Conservation (phyloP, 2,113 vertebrate species). For the Ameiurus melas region DNA sequence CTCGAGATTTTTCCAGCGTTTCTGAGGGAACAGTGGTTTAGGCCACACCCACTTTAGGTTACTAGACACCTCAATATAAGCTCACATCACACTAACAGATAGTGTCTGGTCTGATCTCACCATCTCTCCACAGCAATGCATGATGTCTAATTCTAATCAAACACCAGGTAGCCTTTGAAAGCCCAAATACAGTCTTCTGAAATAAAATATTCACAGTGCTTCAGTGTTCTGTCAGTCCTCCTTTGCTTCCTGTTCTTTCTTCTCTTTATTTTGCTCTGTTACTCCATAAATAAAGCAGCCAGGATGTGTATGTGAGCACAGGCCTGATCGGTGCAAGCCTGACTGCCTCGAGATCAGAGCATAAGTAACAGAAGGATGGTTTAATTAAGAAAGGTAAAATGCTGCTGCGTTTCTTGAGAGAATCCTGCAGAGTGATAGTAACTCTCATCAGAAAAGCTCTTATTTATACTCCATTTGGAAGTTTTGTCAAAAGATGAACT, state of each 20-base stretch:
- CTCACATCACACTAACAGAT: slow-evolving; percentile 17
- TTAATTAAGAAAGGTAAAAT: slow-evolving; percentile 1
- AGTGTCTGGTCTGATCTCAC: slow-evolving; percentile 2
- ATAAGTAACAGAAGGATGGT: slow-evolving; percentile 29
- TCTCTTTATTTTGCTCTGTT: slow-evolving; percentile 24
- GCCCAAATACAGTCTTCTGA: slow-evolving; percentile 1
- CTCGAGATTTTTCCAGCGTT: neutral
- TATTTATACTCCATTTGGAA: neutral
- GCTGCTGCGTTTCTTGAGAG: neutral
- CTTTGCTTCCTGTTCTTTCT: neutral
- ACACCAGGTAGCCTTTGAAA: neutral
- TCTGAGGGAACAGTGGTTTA: neutral
- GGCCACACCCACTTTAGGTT: slow-evolving; percentile 2
- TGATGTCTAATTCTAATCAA: slow-evolving; percentile 9
- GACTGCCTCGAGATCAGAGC: neutral
- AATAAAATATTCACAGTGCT: slow-evolving; percentile 38
- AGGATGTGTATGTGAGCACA: slow-evolving; percentile 9
- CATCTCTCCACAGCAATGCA: neutral
- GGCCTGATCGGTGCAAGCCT: slow-evolving; percentile 12
- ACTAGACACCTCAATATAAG: neutral
- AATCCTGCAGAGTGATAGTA: neutral
- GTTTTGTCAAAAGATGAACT: neutral
- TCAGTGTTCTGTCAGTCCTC: neutral
- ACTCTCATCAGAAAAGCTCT: neutral
- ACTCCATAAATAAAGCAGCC: slow-evolving; percentile 49